Conservation (phyloP, 2,888 invertebrate species). For the Byasa hedistus region DNA sequence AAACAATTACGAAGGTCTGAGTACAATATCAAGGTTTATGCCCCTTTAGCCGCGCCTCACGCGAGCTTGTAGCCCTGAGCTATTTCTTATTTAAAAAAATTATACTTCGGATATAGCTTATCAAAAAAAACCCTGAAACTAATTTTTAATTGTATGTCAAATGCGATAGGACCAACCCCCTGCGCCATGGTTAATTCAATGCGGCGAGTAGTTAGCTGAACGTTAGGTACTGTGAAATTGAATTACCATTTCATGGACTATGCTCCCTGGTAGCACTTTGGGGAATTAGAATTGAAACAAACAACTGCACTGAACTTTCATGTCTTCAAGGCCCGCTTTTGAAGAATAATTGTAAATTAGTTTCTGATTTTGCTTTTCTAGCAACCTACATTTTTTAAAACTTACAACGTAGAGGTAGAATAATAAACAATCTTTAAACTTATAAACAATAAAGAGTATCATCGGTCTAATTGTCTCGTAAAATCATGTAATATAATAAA, state of each 20-base stretch:
- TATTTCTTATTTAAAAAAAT: constrained; percentile 12
- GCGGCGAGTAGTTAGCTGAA: constrained; percentile 38
- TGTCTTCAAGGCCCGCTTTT: not conserved
- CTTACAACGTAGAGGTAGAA: no score
- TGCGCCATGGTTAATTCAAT: constrained; percentile 31
- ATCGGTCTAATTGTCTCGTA: no score
- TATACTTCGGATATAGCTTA: constrained; percentile 10
- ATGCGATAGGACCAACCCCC: constrained; percentile 1
- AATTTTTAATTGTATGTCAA: constrained; percentile 30
- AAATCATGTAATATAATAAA: no score
- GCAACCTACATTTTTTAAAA: not conserved
- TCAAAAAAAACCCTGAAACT: constrained; percentile 26
- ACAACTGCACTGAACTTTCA: not conserved
- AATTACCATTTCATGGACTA: constrained; percentile 44
- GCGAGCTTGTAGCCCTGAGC: constrained; percentile 22
- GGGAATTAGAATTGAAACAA: constrained; percentile 47
- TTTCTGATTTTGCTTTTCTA: not conserved
- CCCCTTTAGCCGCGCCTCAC: constrained; percentile 12
- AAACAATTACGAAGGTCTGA: constrained; percentile 10
- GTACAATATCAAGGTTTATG: constrained; percentile 18
- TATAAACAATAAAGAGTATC: no score
- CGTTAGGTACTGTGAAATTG: constrained; percentile 39
- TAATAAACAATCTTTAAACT: no score
- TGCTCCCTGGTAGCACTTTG: constrained; percentile 44
- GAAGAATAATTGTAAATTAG: not conserved